phyloP scores from a whole-genome alignment of 1,140 invertebrate genomes.

The Macrotrachela quadricornifera region DNA sequence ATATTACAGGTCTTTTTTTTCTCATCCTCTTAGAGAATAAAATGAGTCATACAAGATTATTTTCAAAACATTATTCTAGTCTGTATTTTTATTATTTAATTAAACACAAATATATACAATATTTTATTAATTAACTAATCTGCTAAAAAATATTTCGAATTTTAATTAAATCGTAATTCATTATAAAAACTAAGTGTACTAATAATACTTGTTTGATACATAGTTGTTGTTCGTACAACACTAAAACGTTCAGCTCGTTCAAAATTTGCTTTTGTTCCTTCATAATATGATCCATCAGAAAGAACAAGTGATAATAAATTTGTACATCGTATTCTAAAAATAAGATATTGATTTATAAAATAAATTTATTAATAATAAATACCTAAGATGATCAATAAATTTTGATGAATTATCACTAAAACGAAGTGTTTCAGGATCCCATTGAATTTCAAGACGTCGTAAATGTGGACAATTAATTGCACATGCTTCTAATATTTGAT shows the following conservation, averaged over 20 bases:
- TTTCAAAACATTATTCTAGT: too few relatives aligned
- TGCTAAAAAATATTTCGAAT: too few relatives aligned
- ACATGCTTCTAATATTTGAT: conserved; percentile 89
- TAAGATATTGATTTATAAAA: background rate
- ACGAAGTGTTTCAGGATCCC: conserved; percentile 90
- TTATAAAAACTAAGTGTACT: conserved; percentile 74
- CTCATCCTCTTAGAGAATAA: too few relatives aligned
- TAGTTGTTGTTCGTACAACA: conserved; percentile 80
- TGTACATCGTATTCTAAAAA: conserved; percentile 31
- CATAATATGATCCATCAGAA: conserved; percentile 95
- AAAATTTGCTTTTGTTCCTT: conserved; percentile 96
- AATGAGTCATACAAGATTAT: too few relatives aligned
- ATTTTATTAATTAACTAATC: too few relatives aligned
- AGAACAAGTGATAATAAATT: conserved; percentile 35
- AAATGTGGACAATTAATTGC: conserved; percentile 70
- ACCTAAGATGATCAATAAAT: conserved; percentile 31
- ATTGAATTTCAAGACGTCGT: conserved; percentile 73
- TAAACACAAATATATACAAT: too few relatives aligned
- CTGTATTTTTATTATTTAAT: too few relatives aligned
- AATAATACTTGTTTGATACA: conserved; percentile 50
- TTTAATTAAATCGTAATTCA: conserved; percentile 57
- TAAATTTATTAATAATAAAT: background rate
- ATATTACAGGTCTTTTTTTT: too few relatives aligned
- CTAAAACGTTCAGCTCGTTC: conserved; percentile 84
- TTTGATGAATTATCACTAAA: conserved; percentile 98